phyloP scores from a whole-genome alignment of 1,140 invertebrate genomes.

The Polypedilum pembai region DNA sequence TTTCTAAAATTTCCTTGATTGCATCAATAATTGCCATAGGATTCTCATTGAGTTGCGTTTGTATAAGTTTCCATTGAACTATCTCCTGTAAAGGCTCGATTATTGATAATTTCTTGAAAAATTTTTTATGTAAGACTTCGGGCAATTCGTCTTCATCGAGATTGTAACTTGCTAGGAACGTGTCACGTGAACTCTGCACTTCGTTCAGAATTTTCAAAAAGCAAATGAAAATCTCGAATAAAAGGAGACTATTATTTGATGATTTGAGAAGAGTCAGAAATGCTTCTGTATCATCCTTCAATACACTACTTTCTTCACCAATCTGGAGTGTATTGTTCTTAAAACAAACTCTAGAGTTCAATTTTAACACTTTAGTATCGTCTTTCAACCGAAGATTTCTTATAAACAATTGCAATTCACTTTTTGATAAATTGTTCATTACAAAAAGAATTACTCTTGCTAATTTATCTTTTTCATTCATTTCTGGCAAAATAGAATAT shows the following conservation, averaged over 20 bases:
- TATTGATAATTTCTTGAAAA: conserved; percentile 37
- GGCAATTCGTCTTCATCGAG: conserved; percentile 34
- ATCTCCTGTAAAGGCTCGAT: conserved; percentile 36
- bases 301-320: neutral
- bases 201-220: neutral
- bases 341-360: conserved; percentile 34
- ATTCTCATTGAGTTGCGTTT: conserved; percentile 35
- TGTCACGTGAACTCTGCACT: neutral
- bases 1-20: conserved; percentile 32
- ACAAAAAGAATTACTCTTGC: conserved; percentile 31
- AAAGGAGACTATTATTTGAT: conserved; percentile 30
- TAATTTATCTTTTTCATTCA: conserved; percentile 26
- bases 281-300: conserved; percentile 31
- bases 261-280: conserved; percentile 32
- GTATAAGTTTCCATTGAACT: conserved; percentile 36
- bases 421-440: conserved; percentile 35
- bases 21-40: conserved; percentile 35
- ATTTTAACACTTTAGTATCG: conserved; percentile 31
- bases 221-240: conserved; percentile 31
- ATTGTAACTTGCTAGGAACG: neutral
- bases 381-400: conserved; percentile 27
- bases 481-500: conserved; percentile 32
- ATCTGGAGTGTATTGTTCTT: neutral
- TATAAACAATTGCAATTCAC: conserved; percentile 33
- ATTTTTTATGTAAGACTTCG: conserved; percentile 36